These are phyloP conservation scores for Eulacestoma nigropectus DNA, from an alignment of 2,113 vertebrate genomes.

Conservation along the genomic window DNA sequence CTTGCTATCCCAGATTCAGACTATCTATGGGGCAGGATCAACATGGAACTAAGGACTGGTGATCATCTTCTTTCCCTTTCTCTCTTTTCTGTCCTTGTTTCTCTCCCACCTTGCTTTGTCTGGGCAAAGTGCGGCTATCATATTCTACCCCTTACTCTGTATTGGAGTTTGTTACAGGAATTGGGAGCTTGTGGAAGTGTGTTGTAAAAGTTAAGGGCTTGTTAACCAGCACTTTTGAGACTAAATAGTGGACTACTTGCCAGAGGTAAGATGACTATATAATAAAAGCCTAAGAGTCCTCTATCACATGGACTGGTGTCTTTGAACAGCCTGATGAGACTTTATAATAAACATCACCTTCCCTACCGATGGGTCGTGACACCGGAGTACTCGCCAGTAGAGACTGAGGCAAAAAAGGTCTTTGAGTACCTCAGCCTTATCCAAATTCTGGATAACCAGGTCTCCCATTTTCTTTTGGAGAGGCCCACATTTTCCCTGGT, in stretches of 20 bases:
- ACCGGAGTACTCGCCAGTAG: fast-evolving
- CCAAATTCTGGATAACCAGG: not conserved
- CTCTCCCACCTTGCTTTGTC: not conserved
- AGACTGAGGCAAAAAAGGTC: not conserved
- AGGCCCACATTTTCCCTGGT: not conserved
- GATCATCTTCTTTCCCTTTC: not conserved
- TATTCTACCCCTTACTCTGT: not conserved
- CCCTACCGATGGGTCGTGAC: not conserved
- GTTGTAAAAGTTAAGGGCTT: not conserved
- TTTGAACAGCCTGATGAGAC: not conserved
- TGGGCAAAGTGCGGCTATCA: not conserved
- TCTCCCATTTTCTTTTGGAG: not conserved
- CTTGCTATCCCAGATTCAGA: not conserved
- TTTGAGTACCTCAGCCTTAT: not conserved
- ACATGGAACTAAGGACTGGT: fast-evolving
- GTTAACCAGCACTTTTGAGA: not conserved
- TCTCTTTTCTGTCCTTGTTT: not conserved
- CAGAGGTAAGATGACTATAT: not conserved
- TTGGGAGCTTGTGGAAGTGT: not conserved
- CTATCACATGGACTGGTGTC: not conserved
- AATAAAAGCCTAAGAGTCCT: not conserved
- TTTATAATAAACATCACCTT: not conserved
- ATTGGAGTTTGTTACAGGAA: not conserved
- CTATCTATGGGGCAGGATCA: not conserved
- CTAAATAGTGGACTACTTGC: not conserved